These are phyloP conservation scores for Hydropsyche betteni DNA, from an alignment of 2,888 invertebrate genomes.

Conservation along the genomic window DNA sequence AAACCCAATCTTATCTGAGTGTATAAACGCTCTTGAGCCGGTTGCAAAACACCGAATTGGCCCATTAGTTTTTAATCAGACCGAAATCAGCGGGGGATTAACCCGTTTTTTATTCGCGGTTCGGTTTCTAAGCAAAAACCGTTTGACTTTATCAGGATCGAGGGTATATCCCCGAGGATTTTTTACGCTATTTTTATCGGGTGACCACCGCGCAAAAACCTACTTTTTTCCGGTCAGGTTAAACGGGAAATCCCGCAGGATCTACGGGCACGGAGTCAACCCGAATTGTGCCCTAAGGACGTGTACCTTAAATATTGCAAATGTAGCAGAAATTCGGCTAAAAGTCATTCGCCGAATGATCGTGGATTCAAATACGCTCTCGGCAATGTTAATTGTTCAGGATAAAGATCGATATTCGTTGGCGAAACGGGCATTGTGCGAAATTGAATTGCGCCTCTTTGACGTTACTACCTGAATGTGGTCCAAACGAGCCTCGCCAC, in stretches of 20 bases:
- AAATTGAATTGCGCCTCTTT: background rate
- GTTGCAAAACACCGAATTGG: background rate
- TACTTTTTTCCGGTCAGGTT: conserved; percentile 5
- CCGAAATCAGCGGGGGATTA: background rate
- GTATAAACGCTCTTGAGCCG: background rate
- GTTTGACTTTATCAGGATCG: background rate
- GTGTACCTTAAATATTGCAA: too few species aligned
- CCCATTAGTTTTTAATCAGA: conserved; percentile 27
- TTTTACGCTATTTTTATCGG: background rate
- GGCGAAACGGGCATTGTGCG: too few species aligned
- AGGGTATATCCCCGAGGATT: conserved; percentile 2
- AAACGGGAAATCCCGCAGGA: conserved; percentile 15
- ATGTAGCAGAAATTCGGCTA: too few species aligned
- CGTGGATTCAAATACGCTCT: too few species aligned
- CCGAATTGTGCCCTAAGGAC: conserved; percentile 1
- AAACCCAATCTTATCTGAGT: background rate
- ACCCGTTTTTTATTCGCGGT: background rate
- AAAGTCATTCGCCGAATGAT: too few species aligned
- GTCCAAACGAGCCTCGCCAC: conserved; percentile 1
- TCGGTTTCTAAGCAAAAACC: background rate
- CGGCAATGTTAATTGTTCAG: too few species aligned
- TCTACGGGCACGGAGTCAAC: conserved; percentile 7
- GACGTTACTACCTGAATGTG: background rate
- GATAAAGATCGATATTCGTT: too few species aligned
- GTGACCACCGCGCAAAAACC: background rate